These are phyloP conservation scores for Platichthys flesus DNA, from an alignment of 2,113 vertebrate species.

Conservation along the genomic window DNA sequence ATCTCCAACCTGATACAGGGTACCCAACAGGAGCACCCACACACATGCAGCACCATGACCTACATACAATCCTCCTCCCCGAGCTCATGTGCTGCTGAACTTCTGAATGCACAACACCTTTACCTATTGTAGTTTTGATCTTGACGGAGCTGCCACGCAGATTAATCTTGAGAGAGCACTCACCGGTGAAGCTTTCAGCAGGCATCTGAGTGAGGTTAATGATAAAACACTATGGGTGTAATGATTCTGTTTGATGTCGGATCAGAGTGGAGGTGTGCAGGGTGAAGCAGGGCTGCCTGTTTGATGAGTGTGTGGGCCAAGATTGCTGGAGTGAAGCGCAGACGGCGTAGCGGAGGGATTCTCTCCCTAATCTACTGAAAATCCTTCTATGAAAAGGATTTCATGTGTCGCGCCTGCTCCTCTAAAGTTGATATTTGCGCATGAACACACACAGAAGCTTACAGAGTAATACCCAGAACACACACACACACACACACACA, in stretches of 20 bases:
- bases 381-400: conserved; percentile 56
- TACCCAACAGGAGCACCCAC: conserved; percentile 44
- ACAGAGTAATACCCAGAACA: not conserved
- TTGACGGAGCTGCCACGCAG: not conserved
- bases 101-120: conserved; percentile 30
- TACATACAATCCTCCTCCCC: conserved; percentile 10
- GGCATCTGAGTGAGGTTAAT: conserved; percentile 56
- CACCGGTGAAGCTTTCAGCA: conserved; percentile 28
- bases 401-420: conserved; percentile 25
- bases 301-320: conserved; percentile 57
- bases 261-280: conserved; percentile 51
- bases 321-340: conserved; percentile 28
- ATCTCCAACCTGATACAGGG: conserved; percentile 61
- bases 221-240: conserved; percentile 43
- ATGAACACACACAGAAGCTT: conserved; percentile 7
- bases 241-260: conserved; percentile 58
- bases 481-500: conserved; percentile 3
- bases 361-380: conserved; percentile 55
- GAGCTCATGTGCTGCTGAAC: not conserved
- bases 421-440: conserved; percentile 48
- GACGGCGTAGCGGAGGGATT: conserved; percentile 41
- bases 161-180: conserved; percentile 49
- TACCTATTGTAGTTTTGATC: conserved; percentile 47
- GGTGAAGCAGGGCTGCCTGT: conserved; percentile 39
- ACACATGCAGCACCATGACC: conserved; percentile 24